A percentile compares a stretch with the other conserved stretches of the same genome.
Evolutionary conservation across 2,113 vertebrate species (phyloP).

Genomic region (Acanthisitta chloris): DNA sequence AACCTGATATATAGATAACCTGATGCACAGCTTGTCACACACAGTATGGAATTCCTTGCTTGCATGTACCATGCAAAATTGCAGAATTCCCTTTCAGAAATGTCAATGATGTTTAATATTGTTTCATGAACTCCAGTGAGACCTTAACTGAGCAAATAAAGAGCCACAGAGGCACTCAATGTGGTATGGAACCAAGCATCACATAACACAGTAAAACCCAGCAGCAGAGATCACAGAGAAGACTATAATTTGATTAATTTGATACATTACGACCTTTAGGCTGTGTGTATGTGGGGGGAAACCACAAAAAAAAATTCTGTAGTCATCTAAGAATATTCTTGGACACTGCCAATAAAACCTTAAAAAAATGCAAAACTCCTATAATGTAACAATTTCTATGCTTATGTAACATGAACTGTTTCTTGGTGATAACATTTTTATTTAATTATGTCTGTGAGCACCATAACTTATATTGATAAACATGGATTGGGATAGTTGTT

Average conservation of each 20-base stretch:
- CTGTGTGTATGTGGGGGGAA: too few relatives aligned
- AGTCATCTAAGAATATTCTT: too few relatives aligned
- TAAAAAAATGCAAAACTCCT: not conserved
- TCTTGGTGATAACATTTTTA: conserved; percentile 63
- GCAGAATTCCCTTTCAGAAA: not conserved
- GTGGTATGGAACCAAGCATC: not conserved
- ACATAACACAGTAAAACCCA: not conserved
- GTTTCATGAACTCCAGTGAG: conserved; percentile 15
- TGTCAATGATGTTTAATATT: not conserved
- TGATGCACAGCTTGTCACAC: not conserved
- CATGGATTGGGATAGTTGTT: conserved; percentile 58
- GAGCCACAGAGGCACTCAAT: not conserved
- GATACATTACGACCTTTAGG: not conserved
- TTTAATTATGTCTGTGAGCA: conserved; percentile 68
- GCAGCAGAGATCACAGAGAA: not conserved
- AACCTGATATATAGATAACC: not conserved
- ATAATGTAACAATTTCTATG: conserved; percentile 22
- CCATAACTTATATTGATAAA: conserved; percentile 67
- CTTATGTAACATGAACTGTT: conserved; percentile 18
- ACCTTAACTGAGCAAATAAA: not conserved
- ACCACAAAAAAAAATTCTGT: not conserved
- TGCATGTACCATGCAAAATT: not conserved
- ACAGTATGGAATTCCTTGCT: not conserved
- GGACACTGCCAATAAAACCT: not conserved
- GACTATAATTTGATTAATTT: not conserved